Percentiles rank a stretch among this genome's conserved stretches.
Evolutionary conservation across 2,113 vertebrate genomes (phyloP).

Genomic region (Glaucidium brasilianum): DNA sequence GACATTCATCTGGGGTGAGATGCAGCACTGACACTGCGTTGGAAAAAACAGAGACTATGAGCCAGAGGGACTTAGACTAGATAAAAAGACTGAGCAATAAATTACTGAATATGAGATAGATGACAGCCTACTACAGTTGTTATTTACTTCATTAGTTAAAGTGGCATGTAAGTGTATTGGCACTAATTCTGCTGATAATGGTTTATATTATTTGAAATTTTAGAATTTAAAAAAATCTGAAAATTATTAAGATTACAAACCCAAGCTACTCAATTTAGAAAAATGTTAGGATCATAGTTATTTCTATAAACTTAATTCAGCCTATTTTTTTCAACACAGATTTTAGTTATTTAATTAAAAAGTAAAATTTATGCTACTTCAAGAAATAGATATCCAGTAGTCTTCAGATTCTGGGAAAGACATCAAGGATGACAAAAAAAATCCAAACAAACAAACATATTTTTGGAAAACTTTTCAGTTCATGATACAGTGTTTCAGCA

Average conservation of each 20-base stretch:
- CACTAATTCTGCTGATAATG: background rate
- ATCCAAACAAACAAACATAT: no score
- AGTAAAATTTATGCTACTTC: background rate
- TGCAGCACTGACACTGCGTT: background rate
- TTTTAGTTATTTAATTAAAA: background rate
- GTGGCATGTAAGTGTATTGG: background rate
- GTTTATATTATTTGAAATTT: background rate
- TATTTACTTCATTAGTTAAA: background rate
- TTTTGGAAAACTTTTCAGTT: background rate
- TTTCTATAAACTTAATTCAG: background rate
- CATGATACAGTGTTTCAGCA: background rate
- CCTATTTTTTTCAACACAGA: background rate
- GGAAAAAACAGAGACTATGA: background rate
- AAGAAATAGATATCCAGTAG: background rate
- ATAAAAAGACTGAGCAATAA: background rate
- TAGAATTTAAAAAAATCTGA: background rate
- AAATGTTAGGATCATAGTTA: background rate
- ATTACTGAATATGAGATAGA: background rate
- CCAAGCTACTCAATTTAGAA: rapidly evolving
- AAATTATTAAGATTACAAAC: background rate
- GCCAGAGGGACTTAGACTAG: background rate
- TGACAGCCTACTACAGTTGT: background rate
- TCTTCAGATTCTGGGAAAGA: background rate
- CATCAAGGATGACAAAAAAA: background rate
- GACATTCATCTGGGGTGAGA: background rate